These are phyloP conservation scores for Dendrocincla tyrannina DNA, from an alignment of 2,797 vertebrate genomes.

Conservation along the genomic window DNA sequence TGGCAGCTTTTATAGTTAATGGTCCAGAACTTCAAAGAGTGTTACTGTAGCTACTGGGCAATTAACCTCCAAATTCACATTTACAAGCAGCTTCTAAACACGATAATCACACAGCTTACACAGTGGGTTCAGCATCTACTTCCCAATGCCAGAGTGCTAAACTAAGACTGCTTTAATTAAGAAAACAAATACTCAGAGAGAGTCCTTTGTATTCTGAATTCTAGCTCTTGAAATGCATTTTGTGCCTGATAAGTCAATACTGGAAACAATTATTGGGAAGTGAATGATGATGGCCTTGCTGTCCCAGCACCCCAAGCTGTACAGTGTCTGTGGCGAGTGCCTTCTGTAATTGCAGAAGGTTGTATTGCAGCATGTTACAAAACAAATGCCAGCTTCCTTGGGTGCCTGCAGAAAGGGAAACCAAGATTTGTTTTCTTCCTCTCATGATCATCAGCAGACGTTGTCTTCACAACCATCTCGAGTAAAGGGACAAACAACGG, in stretches of 20 bases:
- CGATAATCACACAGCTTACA: not conserved
- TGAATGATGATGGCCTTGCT: not conserved
- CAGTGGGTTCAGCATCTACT: not conserved
- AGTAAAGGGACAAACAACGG: constrained; percentile 41
- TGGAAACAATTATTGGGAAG: not conserved
- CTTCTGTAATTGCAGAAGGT: not conserved
- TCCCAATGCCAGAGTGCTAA: not conserved
- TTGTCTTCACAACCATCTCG: constrained; percentile 50
- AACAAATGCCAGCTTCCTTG: not conserved
- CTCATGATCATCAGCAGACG: constrained; percentile 38
- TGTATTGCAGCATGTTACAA: constrained; percentile 21
- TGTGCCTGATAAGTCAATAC: not conserved
- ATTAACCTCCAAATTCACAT: not conserved
- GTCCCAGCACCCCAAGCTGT: not conserved
- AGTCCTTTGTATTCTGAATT: not conserved
- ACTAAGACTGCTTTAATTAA: not conserved
- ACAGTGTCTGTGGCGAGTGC: not conserved
- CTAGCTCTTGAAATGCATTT: not conserved
- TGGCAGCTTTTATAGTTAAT: not conserved
- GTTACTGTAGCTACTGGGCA: not conserved
- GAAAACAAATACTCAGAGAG: not conserved
- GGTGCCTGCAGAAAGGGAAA: constrained; percentile 24
- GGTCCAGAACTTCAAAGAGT: not conserved
- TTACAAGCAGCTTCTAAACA: not conserved
- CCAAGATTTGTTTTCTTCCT: constrained; percentile 44